Evolutionary conservation across 2,888 invertebrate species (phyloP).

Genomic region (Oxycera nigricornis): DNA sequence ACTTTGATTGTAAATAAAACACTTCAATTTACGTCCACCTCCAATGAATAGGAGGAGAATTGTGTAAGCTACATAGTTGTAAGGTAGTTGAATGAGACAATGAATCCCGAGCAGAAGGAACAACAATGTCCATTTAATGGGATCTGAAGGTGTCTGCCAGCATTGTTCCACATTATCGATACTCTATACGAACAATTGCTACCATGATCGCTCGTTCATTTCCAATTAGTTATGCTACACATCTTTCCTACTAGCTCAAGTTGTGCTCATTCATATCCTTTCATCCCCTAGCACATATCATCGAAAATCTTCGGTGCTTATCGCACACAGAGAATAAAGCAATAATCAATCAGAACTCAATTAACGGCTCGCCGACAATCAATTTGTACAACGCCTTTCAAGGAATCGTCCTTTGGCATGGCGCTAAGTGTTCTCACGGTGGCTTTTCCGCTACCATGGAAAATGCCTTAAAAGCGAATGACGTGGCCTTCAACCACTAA

Average conservation of each 20-base stretch:
- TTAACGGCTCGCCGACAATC: constrained; percentile 38
- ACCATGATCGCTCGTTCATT: neutral
- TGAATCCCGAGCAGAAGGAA: neutral
- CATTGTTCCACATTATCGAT: constrained; percentile 7
- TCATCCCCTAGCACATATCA: constrained; percentile 15
- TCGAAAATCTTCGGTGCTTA: constrained; percentile 35
- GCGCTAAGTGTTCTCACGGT: neutral
- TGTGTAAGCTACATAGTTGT: neutral
- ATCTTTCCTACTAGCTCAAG: neutral
- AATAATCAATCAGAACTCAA: constrained; percentile 39
- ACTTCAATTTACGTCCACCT: neutral
- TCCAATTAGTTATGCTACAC: neutral
- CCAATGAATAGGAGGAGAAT: neutral
- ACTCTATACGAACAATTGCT: constrained; percentile 15
- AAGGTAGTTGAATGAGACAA: neutral
- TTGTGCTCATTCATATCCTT: neutral
- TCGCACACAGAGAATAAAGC: constrained; percentile 7
- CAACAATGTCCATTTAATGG: neutral
- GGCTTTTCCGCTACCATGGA: neutral
- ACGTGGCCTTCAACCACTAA: neutral
- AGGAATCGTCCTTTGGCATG: constrained; percentile 8
- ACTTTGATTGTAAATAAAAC: constrained; percentile 18
- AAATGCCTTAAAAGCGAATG: neutral
- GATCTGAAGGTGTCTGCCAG: neutral
- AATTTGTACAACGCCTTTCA: constrained; percentile 39